Evolutionary conservation across 2,113 vertebrate species (phyloP), one percentile per base, ranked within the genome.

Genomic region (Etia nguti): DNA sequence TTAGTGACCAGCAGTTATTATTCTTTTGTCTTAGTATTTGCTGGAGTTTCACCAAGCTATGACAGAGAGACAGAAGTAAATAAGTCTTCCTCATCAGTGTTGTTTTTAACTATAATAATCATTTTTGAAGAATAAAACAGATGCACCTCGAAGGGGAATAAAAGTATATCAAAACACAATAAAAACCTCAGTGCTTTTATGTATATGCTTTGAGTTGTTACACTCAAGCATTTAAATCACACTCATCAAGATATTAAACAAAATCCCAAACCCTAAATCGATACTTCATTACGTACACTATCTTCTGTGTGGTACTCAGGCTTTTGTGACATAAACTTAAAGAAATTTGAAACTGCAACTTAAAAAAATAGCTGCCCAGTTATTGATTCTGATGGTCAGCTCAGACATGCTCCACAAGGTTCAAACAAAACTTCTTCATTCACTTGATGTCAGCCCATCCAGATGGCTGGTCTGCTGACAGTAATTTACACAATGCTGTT

Each of bases 401-500:
- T 62, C 52, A 46, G 13, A 80, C 24, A 36, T 36, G 22, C 83
- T 87, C 43, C 79, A 16, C 22, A 6, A 20, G 62, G 79, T 86
- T 90, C 81, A 84, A 88, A 92, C 8, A 2, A 73, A 90, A 86
- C 41, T n/a, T 83, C 38, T 59, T 88, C 54, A 41, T 16, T 79
- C 56, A 24, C 31, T 56, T 38, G 81, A 89, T 54, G 59, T 89
- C 90, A 88, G 82, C 56, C 68, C 54, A 48, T 59, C 80, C 62
- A 90, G 48, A 86, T 81, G 83, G 34, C 70, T 46, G 54, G 6
- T 38, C 62, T 82, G 50, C 11, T 73, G 85, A 80, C 83, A 24
- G 75, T 92, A 68, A 86, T 91, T 89, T 86, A 84, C 85, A 68
- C 9, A 20, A 54, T 80, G 82, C 82, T 65, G 36, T 68, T 85